These are phyloP conservation scores for Embiotoca jacksoni DNA, from an alignment of 2,113 vertebrate genomes.

Conservation along the genomic window DNA sequence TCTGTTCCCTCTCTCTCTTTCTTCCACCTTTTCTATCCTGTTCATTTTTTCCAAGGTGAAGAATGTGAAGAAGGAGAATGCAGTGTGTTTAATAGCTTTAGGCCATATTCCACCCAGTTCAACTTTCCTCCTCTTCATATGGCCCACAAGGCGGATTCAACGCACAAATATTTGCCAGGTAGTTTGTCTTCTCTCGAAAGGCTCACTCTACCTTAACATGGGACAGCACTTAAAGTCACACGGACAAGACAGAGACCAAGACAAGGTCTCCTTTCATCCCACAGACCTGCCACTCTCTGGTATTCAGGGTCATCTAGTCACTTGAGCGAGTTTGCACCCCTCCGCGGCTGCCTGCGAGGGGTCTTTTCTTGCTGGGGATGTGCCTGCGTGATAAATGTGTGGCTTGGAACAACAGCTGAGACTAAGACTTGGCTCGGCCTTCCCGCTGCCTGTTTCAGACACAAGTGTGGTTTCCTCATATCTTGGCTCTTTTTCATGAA, in stretches of 20 bases:
- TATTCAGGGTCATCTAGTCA: slow-evolving; percentile 75
- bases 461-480: slow-evolving; percentile 86
- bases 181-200: slow-evolving; percentile 63
- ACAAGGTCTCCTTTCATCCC: slow-evolving; percentile 79
- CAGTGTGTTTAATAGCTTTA: slow-evolving; percentile 75
- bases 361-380: slow-evolving; percentile 78
- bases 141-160: slow-evolving; percentile 64
- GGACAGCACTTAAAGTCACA: slow-evolving; percentile 67
- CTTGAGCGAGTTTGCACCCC: slow-evolving; percentile 69
- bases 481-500: slow-evolving; percentile 84
- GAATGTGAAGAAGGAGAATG: slow-evolving; percentile 68
- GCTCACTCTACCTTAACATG: slow-evolving; percentile 68
- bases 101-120: slow-evolving; percentile 71
- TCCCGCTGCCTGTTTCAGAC: slow-evolving; percentile 80
- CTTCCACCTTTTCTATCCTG: slow-evolving; percentile 71
- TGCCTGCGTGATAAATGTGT: slow-evolving; percentile 84
- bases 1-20: slow-evolving; percentile 41
- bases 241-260: slow-evolving; percentile 60
- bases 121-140: slow-evolving; percentile 65
- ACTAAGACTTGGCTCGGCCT: slow-evolving; percentile 75
- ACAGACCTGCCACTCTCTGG: slow-evolving; percentile 70
- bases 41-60: slow-evolving; percentile 77
- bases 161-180: slow-evolving; percentile 70
- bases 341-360: slow-evolving; percentile 66
- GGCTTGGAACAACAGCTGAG: slow-evolving; percentile 87